Evolutionary conservation across 1,140 invertebrate species (phyloP).

Genomic region (Coptotermes formosanus): DNA sequence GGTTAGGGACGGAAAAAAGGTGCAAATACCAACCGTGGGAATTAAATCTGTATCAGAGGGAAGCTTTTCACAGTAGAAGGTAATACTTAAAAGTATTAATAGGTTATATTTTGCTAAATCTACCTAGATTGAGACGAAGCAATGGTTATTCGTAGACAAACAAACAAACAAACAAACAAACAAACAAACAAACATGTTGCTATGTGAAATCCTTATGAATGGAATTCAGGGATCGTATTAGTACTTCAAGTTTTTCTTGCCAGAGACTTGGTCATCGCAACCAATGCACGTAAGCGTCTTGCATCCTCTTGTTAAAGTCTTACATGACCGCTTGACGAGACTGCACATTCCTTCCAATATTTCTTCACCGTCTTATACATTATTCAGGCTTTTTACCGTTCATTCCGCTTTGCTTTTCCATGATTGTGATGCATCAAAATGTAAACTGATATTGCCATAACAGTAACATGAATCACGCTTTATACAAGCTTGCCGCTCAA

Average conservation of each 20-base stretch:
- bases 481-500: not conserved
- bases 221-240: not conserved
- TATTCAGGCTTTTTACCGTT: not conserved
- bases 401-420: slow-evolving; percentile 6
- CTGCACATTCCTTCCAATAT: not conserved
- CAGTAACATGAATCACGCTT: not conserved
- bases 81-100: not conserved
- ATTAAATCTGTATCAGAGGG: not conserved
- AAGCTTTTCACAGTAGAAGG: not conserved
- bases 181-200: not conserved
- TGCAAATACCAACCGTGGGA: not conserved
- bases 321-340: not conserved
- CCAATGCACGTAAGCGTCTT: not conserved
- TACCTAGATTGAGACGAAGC: not conserved
- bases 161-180: not conserved
- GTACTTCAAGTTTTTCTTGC: not conserved
- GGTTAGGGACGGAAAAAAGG: not conserved
- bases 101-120: not conserved
- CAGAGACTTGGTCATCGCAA: not conserved
- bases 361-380: not conserved
- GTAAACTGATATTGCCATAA: not conserved
- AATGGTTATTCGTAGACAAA: not conserved
- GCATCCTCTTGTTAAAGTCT: slow-evolving; percentile 7
- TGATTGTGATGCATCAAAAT: slow-evolving; percentile 17
- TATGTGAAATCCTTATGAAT: not conserved